These are phyloP conservation scores for Paramormyrops hopkinsi DNA, from an alignment of 2,797 vertebrate species.

Conservation along the genomic window DNA sequence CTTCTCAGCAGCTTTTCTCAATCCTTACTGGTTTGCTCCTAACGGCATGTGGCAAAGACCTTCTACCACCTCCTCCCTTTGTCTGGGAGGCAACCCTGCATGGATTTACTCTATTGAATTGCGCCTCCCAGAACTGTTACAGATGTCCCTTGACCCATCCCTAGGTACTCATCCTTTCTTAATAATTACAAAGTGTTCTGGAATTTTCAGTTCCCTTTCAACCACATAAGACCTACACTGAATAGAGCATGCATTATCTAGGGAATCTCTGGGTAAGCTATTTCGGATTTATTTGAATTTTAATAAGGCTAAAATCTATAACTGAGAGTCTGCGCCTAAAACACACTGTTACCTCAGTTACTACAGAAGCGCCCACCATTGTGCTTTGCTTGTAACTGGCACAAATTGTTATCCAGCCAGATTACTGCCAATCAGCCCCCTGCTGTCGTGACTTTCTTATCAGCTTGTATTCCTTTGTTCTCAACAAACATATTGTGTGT, in stretches of 20 bases:
- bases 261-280: not conserved
- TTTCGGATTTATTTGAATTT: not conserved
- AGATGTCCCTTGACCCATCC: not conserved
- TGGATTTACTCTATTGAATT: not conserved
- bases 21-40: not conserved
- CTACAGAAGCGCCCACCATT: not conserved
- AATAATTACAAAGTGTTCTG: conserved; percentile 46
- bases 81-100: not conserved
- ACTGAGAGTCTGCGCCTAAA: not conserved
- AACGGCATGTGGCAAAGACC: not conserved
- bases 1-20: not conserved
- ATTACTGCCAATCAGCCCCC: not conserved
- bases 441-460: not conserved
- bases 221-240: not conserved
- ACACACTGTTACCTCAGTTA: not conserved
- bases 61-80: not conserved
- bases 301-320: not conserved
- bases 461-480: not conserved
- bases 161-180: conserved; percentile 38
- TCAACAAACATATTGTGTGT: not conserved
- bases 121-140: not conserved
- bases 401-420: not conserved
- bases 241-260: not conserved
- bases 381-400: not conserved
- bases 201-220: conserved; percentile 17